Evolutionary conservation across 2,797 vertebrate genomes (phyloP).

Genomic region (Chelidonichthys spinosus): DNA sequence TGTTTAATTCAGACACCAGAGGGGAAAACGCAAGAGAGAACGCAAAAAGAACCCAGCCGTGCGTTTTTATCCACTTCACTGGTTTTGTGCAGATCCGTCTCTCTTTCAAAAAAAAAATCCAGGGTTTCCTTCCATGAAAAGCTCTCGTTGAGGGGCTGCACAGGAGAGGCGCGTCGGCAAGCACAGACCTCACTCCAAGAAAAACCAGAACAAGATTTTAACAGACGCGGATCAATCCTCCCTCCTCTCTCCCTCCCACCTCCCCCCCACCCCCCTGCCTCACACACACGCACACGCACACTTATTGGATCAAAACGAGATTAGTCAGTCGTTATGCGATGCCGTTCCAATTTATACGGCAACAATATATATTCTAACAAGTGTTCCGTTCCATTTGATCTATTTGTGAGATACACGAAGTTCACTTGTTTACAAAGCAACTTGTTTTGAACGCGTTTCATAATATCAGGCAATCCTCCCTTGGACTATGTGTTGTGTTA

Average conservation of each 20-base stretch:
- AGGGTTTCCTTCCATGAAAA: slow-evolving; percentile 72
- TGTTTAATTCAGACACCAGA: slow-evolving; percentile 76
- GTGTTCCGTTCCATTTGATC: slow-evolving; percentile 34
- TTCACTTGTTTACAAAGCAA: slow-evolving; percentile 52
- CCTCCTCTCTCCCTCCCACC: slow-evolving; percentile 62
- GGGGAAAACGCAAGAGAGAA: slow-evolving; percentile 64
- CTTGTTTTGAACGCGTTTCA: slow-evolving; percentile 17
- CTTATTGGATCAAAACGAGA: slow-evolving; percentile 83
- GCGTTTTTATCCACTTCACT: slow-evolving; percentile 73
- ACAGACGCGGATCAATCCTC: slow-evolving; percentile 87
- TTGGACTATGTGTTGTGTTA: slow-evolving; percentile 1
- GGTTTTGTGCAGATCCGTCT: slow-evolving; percentile 66
- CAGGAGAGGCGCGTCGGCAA: slow-evolving; percentile 82
- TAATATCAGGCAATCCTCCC: slow-evolving; percentile 17
- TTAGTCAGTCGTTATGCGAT: slow-evolving; percentile 80
- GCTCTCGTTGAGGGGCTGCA: slow-evolving; percentile 76
- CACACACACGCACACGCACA: slow-evolving; percentile 69
- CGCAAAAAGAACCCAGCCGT: slow-evolving; percentile 61
- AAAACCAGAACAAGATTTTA: slow-evolving; percentile 86
- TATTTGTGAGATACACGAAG: background rate
- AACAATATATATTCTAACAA: slow-evolving; percentile 60
- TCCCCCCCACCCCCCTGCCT: slow-evolving; percentile 27
- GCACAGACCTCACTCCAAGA: slow-evolving; percentile 86
- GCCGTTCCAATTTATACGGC: slow-evolving; percentile 66
- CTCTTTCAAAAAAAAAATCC: slow-evolving; percentile 66